These are phyloP conservation scores for Tetragnatha versicolor DNA, from an alignment of 1,140 invertebrate genomes.

Conservation along the genomic window DNA sequence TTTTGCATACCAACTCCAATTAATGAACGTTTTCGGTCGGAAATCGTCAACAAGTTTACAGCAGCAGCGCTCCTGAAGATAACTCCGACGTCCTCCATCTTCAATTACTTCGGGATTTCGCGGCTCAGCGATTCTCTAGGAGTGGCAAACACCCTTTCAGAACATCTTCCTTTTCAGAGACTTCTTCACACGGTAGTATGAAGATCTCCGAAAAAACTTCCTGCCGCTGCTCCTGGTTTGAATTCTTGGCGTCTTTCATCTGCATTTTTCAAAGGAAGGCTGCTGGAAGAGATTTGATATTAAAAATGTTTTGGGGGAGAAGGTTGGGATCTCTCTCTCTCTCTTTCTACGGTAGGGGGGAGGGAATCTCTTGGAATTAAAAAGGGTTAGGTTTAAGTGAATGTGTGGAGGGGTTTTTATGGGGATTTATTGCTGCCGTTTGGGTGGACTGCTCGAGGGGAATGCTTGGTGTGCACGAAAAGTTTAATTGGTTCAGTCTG, in stretches of 20 bases:
- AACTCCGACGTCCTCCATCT: slow-evolving; percentile 34
- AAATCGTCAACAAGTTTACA: slow-evolving; percentile 52
- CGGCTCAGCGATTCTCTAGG: slow-evolving; percentile 38
- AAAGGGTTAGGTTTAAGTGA: too few species aligned
- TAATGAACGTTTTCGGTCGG: slow-evolving; percentile 53
- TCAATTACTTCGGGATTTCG: slow-evolving; percentile 53
- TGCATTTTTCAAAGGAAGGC: slow-evolving; percentile 13
- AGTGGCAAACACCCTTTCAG: slow-evolving; percentile 5
- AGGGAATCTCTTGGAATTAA: too few species aligned
- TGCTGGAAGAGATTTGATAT: background rate
- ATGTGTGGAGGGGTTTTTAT: too few species aligned
- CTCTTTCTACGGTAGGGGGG: too few species aligned
- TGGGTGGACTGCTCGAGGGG: too few species aligned
- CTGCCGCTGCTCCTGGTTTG: slow-evolving; percentile 16
- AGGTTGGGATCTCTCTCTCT: too few species aligned
- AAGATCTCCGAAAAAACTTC: background rate
- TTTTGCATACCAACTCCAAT: slow-evolving; percentile 40
- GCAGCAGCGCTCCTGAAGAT: slow-evolving; percentile 20
- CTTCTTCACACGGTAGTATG: background rate
- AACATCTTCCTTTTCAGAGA: slow-evolving; percentile 13
- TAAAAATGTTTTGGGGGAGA: slow-evolving; percentile 9
- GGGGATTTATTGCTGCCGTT: too few species aligned
- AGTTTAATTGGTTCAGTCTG: too few species aligned
- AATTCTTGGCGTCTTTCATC: slow-evolving; percentile 17
- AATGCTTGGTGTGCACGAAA: too few species aligned